Conservation (phyloP, 2,113 vertebrate species). For the Ceyx melanurus region DNA sequence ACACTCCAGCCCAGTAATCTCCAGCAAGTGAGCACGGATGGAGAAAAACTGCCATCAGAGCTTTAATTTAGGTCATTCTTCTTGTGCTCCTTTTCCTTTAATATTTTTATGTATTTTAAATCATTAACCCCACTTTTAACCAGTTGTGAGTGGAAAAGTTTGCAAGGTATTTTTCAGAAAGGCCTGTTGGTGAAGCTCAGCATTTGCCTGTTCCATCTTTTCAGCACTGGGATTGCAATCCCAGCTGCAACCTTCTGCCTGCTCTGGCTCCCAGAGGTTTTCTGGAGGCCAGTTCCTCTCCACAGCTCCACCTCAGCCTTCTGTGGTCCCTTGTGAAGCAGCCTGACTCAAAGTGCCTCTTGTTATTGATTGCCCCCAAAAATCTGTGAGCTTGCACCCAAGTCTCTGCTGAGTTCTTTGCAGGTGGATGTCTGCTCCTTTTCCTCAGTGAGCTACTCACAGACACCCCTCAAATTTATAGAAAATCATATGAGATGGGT, state of each 20-base stretch:
- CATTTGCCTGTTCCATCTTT: not conserved
- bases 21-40: not conserved
- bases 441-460: not conserved
- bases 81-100: not conserved
- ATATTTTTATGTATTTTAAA: not conserved
- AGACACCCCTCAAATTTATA: not conserved
- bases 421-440: fast-evolving
- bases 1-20: fast-evolving
- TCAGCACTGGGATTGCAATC: not conserved
- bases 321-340: not conserved
- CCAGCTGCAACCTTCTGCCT: not conserved
- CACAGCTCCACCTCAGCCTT: not conserved
- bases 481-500: not conserved
- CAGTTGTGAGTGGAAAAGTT: fast-evolving
- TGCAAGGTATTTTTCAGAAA: not conserved
- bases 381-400: not conserved
- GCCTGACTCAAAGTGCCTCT: not conserved
- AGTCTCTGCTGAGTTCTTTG: not conserved
- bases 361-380: not conserved
- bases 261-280: not conserved
- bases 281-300: not conserved
- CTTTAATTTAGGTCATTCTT: not conserved
- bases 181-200: not conserved
- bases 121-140: not conserved
- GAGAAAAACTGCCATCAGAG: not conserved